phyloP scores from a whole-genome alignment of 1,140 invertebrate species.

The Phthorimaea operculella region DNA sequence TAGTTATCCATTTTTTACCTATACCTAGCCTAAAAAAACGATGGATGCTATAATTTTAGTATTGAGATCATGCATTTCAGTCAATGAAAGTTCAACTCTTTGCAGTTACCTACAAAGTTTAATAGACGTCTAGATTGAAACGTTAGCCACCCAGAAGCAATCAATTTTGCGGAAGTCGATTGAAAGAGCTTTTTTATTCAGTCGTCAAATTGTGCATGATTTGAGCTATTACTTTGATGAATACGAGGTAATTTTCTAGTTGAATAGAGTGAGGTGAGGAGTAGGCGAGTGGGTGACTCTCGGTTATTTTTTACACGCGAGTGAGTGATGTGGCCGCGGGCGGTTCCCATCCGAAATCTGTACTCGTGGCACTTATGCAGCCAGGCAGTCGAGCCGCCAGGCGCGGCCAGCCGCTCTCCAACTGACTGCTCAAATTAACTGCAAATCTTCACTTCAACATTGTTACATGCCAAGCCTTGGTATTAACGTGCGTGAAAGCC shows the following conservation, averaged over 20 bases:
- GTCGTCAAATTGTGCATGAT: not conserved
- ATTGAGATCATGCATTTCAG: too few species aligned
- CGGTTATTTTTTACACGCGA: slow-evolving; percentile 34
- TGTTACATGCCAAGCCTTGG: not conserved
- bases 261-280: not conserved
- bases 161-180: not conserved
- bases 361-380: slow-evolving; percentile 18
- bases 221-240: not conserved
- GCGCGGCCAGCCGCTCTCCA: slow-evolving; percentile 19
- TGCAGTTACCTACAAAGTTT: too few species aligned
- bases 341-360: slow-evolving; percentile 51
- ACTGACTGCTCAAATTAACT: slow-evolving; percentile 38
- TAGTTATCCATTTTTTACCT: too few species aligned
- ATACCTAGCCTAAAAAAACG: too few species aligned
- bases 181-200: not conserved
- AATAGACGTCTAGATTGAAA: too few species aligned
- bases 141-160: not conserved
- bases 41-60: too few species aligned
- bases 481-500: not conserved
- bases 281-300: not conserved
- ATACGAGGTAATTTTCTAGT: slow-evolving; percentile 1
- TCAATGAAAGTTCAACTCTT: too few species aligned
- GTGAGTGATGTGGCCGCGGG: slow-evolving; percentile 35
- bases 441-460: not conserved
- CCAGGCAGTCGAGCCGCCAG: slow-evolving; percentile 9